Conservation (phyloP, 2,113 vertebrate species). For the Bagarius yarrelli region DNA sequence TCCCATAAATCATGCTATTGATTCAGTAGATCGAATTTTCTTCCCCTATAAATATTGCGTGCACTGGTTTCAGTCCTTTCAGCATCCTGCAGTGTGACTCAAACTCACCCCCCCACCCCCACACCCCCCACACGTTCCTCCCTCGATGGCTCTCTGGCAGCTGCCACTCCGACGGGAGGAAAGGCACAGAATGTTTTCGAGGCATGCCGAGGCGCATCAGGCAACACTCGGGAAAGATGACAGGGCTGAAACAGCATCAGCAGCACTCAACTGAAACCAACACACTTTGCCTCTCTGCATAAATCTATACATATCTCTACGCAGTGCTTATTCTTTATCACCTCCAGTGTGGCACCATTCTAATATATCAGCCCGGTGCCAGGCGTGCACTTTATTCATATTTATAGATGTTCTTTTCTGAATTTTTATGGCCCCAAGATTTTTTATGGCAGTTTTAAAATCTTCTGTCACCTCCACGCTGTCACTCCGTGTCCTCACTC, state of each 20-base stretch:
- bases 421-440: slow-evolving; percentile 41
- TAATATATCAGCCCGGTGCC: slow-evolving; percentile 46
- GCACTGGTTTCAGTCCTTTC: slow-evolving; percentile 45
- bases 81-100: slow-evolving; percentile 30
- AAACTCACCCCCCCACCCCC: slow-evolving; percentile 4
- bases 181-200: slow-evolving; percentile 45
- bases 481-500: not conserved
- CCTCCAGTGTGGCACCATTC: slow-evolving; percentile 36
- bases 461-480: slow-evolving; percentile 29
- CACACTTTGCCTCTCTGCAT: slow-evolving; percentile 43
- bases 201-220: slow-evolving; percentile 47
- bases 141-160: slow-evolving; percentile 49
- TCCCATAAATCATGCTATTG: slow-evolving; percentile 28
- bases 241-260: slow-evolving; percentile 53
- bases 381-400: slow-evolving; percentile 36
- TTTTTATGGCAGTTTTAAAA: slow-evolving; percentile 30
- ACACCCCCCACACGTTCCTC: no score
- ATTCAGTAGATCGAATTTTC: slow-evolving; percentile 5
- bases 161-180: slow-evolving; percentile 46
- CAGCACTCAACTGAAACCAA: slow-evolving; percentile 42
- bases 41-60: slow-evolving; percentile 17
- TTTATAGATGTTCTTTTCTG: slow-evolving; percentile 47
- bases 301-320: slow-evolving; percentile 41
- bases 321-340: slow-evolving; percentile 45
- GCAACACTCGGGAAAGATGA: slow-evolving; percentile 45